A percentile compares a stretch with the other conserved stretches of the same genome.
phyloP scores from a whole-genome alignment of 2,113 vertebrate species.

The Strix aluco region DNA sequence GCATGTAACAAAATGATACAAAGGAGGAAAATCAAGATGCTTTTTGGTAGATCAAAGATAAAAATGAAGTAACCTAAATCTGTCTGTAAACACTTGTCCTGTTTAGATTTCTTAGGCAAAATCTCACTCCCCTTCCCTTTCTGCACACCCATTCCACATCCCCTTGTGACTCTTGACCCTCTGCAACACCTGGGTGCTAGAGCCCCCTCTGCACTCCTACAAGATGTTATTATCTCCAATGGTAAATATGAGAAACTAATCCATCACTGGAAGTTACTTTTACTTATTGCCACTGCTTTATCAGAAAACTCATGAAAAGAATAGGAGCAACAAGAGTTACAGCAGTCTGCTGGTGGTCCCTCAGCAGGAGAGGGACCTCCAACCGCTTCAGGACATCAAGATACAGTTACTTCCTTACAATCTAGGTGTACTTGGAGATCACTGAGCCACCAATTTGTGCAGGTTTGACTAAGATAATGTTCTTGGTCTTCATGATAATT shows the following conservation, averaged over 20 bases:
- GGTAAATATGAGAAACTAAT: background rate
- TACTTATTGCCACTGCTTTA: background rate
- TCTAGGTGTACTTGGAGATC: background rate
- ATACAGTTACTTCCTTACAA: background rate
- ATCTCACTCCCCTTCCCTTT: background rate
- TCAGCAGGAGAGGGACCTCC: background rate
- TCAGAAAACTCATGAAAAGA: background rate
- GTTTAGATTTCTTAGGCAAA: background rate
- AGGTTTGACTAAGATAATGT: background rate
- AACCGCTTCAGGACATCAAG: background rate
- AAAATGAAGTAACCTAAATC: background rate
- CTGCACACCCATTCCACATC: background rate
- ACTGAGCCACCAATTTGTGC: background rate
- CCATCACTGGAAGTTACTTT: background rate
- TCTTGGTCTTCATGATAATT: background rate
- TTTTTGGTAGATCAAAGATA: background rate
- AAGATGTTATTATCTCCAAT: background rate
- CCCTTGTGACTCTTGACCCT: background rate
- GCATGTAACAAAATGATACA: background rate
- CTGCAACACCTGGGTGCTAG: background rate
- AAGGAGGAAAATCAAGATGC: background rate
- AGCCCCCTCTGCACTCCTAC: accelerated
- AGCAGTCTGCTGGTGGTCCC: background rate
- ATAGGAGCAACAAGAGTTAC: background rate
- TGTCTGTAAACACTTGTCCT: background rate